Evolutionary conservation across 2,113 vertebrate species (phyloP).

Genomic region (Columba janthina): DNA sequence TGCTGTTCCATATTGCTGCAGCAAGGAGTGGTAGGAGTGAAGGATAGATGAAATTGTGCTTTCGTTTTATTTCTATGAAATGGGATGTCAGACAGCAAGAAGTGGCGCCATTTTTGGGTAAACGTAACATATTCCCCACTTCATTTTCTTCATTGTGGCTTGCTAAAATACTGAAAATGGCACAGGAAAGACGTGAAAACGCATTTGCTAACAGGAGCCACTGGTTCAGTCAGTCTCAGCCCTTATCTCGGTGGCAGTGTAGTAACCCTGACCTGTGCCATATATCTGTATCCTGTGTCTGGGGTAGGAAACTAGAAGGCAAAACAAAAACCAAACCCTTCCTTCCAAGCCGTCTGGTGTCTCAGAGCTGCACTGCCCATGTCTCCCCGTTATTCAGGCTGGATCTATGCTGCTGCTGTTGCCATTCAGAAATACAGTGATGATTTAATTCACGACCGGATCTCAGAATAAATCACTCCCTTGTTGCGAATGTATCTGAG

Average conservation of each 20-base stretch:
- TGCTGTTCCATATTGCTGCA: background rate
- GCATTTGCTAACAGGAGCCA: background rate
- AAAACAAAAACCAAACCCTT: background rate
- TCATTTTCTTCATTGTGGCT: too few species aligned
- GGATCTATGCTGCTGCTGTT: background rate
- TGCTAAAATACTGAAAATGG: background rate
- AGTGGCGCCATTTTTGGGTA: background rate
- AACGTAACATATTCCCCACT: background rate
- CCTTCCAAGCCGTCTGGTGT: background rate
- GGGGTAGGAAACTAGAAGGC: background rate
- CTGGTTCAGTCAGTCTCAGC: background rate
- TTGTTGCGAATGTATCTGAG: background rate
- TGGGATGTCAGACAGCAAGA: background rate
- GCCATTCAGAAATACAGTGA: background rate
- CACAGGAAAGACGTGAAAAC: background rate
- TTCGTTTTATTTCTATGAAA: background rate
- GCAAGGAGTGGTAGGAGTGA: background rate
- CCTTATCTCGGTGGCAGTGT: background rate
- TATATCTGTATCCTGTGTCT: background rate
- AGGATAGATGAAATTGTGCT: background rate
- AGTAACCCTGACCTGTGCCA: background rate
- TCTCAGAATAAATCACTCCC: background rate
- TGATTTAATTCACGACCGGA: rapidly evolving
- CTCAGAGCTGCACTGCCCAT: background rate
- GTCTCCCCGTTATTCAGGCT: background rate